Percentiles rank a stretch among this genome's conserved stretches.
These are phyloP conservation scores for Pluvianellus socialis DNA, from an alignment of 2,113 vertebrate species.

Conservation along the genomic window DNA sequence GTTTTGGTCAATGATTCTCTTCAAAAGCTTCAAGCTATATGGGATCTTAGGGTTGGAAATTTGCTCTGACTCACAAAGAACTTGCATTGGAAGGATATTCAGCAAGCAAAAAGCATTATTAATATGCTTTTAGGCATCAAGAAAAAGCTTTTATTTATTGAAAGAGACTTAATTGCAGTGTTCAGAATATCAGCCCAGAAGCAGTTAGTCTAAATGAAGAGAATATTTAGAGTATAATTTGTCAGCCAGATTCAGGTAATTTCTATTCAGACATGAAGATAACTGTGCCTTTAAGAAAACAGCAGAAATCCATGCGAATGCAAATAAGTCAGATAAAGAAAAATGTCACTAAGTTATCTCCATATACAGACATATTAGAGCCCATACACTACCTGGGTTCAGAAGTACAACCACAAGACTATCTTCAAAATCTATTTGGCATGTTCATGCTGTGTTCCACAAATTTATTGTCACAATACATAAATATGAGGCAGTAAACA, in stretches of 20 bases:
- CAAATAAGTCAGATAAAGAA: background rate
- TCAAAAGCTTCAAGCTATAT: background rate
- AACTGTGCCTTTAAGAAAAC: background rate
- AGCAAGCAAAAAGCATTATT: background rate
- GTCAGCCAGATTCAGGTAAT: background rate
- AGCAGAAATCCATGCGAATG: background rate
- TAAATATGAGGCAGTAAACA: background rate
- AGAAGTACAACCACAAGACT: background rate
- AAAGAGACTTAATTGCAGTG: background rate
- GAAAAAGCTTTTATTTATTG: background rate
- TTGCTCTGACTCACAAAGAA: background rate
- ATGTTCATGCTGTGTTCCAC: background rate
- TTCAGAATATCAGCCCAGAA: background rate
- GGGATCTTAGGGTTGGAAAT: background rate
- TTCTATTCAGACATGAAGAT: background rate
- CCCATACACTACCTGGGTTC: background rate
- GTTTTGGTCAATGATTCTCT: background rate
- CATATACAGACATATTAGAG: background rate
- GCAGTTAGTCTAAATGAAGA: background rate
- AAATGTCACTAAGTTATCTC: background rate
- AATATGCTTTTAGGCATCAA: background rate
- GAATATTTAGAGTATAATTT: background rate
- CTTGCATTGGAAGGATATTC: background rate
- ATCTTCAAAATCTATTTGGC: background rate
- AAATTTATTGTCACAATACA: background rate